Percentiles rank a stretch among this genome's conserved stretches.
These are phyloP conservation scores for Polypedilum pembai DNA, from an alignment of 1,140 invertebrate species.

Conservation along the genomic window DNA sequence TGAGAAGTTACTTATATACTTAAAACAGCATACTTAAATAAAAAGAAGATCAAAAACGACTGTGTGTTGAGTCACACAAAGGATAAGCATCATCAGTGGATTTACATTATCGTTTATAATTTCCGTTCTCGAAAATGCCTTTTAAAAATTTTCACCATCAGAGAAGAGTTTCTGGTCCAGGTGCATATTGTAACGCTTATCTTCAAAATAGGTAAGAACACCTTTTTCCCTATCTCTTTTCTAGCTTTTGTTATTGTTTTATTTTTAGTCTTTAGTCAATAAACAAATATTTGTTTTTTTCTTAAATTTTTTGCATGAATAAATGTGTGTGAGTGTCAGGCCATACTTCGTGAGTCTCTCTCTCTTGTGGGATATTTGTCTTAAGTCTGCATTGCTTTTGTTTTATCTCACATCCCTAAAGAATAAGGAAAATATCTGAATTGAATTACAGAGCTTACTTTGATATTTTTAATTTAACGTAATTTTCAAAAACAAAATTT, in stretches of 20 bases:
- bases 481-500: no score
- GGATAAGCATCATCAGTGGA: slow-evolving; percentile 8
- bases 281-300: not conserved
- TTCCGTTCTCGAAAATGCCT: slow-evolving; percentile 21
- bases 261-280: not conserved
- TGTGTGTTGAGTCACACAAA: not conserved
- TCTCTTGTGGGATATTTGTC: not conserved
- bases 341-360: not conserved
- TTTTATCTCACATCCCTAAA: not conserved
- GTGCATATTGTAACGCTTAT: slow-evolving; percentile 27
- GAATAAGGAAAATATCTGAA: not conserved
- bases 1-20: no score
- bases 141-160: slow-evolving; percentile 26
- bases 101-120: slow-evolving; percentile 21
- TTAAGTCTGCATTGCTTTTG: not conserved
- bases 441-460: not conserved
- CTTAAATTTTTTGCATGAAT: slow-evolving; percentile 9
- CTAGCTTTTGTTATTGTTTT: not conserved
- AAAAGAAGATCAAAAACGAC: no score
- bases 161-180: slow-evolving; percentile 23
- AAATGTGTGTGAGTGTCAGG: not conserved
- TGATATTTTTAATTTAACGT: no score
- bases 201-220: slow-evolving; percentile 24
- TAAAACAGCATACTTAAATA: no score
- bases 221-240: not conserved